Conservation (phyloP, 2,113 vertebrate species). For the Ictidomys tridecemlineatus region DNA sequence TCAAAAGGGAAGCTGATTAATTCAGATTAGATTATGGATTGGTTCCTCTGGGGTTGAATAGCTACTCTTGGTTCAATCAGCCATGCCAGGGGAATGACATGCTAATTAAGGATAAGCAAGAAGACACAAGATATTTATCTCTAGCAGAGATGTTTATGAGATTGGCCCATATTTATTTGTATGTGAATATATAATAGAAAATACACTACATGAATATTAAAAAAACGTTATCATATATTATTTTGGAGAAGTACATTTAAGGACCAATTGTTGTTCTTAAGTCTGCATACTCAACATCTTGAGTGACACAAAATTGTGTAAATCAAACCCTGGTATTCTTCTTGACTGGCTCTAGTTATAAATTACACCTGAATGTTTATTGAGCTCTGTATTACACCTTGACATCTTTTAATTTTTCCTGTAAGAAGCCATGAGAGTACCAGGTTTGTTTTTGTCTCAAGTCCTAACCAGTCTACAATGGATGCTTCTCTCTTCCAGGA, state of each 20-base stretch:
- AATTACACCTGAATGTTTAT: neutral
- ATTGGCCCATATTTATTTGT: neutral
- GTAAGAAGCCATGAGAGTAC: neutral
- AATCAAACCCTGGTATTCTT: neutral
- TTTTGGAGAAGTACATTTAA: neutral
- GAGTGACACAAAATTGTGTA: neutral
- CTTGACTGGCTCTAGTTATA: neutral
- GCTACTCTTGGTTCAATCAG: conserved; percentile 59
- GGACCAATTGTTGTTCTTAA: neutral
- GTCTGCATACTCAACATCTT: neutral
- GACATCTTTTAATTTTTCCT: neutral
- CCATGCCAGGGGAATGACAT: conserved; percentile 60
- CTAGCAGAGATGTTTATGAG: neutral
- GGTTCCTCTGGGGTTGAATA: conserved; percentile 49
- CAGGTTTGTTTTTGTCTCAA: conserved; percentile 2
- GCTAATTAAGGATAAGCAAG: conserved; percentile 65
- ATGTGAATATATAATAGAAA: conserved; percentile 35
- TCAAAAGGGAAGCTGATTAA: conserved; percentile 76
- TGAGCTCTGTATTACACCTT: neutral
- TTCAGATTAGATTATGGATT: conserved; percentile 73
- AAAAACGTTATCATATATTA: conserved; percentile 28
- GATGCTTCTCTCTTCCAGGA: neutral
- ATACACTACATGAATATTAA: neutral
- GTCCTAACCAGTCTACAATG: neutral
- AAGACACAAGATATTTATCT: neutral